These are phyloP conservation scores for Odontothrips loti DNA, from an alignment of 2,888 invertebrate species.

Conservation along the genomic window DNA sequence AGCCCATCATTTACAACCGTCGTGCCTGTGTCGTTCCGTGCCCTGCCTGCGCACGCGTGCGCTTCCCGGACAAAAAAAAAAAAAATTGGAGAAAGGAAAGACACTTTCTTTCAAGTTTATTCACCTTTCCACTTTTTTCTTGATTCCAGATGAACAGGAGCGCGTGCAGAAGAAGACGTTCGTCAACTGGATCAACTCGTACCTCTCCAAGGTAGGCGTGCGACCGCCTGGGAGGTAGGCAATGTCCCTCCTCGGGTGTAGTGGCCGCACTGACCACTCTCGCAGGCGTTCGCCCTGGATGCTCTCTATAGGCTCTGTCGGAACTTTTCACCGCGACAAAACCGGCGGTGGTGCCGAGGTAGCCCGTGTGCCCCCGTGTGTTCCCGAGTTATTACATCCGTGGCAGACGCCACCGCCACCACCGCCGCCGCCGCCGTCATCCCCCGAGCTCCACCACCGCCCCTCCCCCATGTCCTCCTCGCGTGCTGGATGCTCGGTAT, in stretches of 20 bases:
- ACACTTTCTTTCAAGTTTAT: not conserved
- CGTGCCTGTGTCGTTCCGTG: not conserved
- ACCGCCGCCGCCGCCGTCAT: not conserved
- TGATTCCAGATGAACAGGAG: slow-evolving; percentile 94
- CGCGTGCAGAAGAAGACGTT: slow-evolving; percentile 98
- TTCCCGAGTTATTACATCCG: no score
- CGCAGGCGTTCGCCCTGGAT: no score
- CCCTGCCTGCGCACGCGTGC: not conserved
- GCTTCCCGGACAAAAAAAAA: not conserved
- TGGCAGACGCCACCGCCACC: no score
- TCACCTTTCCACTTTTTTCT: slow-evolving; percentile 39
- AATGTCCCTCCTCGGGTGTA: no score
- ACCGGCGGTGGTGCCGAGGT: no score
- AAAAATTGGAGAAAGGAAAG: not conserved
- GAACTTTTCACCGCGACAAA: no score
- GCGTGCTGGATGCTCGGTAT: slow-evolving; percentile 3
- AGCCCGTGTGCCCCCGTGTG: no score
- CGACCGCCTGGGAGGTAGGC: no score
- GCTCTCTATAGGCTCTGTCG: no score
- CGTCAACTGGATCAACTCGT: slow-evolving; percentile 98
- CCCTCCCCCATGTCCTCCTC: not conserved
- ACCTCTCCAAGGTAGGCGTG: slow-evolving; percentile 80
- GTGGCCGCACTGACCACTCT: no score
- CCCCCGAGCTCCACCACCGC: not conserved
- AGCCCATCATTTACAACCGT: not conserved